Conservation (phyloP, 2,797 vertebrate genomes). For the Cuniculus paca region DNA sequence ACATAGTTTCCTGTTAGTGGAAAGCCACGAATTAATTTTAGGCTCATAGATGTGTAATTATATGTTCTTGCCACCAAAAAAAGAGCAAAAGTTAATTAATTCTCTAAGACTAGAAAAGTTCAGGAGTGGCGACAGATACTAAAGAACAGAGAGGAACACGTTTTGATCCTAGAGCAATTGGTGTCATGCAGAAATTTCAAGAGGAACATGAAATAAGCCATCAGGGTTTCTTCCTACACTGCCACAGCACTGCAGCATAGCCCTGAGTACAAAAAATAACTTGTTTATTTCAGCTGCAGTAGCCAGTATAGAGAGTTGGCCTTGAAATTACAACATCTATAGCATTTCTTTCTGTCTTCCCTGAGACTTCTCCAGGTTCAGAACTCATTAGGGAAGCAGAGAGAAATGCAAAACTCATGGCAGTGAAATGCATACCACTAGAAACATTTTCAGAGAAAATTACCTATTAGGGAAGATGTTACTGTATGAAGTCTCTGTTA, state of each 20-base stretch:
- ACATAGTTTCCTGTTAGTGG: background rate
- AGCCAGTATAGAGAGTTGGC: background rate
- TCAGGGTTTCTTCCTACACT: background rate
- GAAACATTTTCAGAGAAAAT: constrained; percentile 55
- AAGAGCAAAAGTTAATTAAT: background rate
- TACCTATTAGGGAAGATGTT: constrained; percentile 63
- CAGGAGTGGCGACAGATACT: background rate
- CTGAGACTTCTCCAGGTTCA: background rate
- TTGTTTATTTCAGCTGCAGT: background rate
- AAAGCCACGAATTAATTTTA: constrained; percentile 18
- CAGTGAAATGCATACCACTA: constrained; percentile 39
- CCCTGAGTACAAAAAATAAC: background rate
- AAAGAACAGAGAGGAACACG: background rate
- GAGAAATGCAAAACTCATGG: constrained; percentile 17
- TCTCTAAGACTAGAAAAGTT: background rate
- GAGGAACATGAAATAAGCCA: background rate
- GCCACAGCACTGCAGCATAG: background rate
- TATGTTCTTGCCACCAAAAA: background rate
- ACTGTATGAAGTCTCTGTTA: constrained; percentile 19
- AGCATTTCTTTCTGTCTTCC: background rate
- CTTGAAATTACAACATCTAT: background rate
- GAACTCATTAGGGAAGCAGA: constrained; percentile 50
- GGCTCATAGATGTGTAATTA: background rate
- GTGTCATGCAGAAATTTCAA: background rate
- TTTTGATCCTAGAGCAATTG: background rate